Percentiles rank a stretch among this genome's conserved stretches.
Evolutionary conservation across 2,113 vertebrate species (phyloP).

Genomic region (Meriones unguiculatus): DNA sequence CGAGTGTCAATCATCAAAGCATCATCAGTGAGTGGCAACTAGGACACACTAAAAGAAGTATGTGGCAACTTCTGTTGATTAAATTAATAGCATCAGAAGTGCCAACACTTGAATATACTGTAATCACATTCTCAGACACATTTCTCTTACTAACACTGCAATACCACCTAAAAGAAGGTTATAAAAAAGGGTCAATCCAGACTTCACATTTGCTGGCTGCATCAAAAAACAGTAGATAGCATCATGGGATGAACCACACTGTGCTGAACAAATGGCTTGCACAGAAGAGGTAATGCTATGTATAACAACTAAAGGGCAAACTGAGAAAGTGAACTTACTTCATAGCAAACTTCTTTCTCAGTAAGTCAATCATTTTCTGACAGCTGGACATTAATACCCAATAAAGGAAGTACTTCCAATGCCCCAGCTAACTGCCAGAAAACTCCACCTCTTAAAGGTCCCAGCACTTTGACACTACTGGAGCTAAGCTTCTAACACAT

Average conservation of each 20-base stretch:
- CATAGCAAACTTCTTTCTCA: not conserved
- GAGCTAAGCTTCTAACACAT: not conserved
- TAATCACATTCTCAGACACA: not conserved
- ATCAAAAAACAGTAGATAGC: not conserved
- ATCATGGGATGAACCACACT: not conserved
- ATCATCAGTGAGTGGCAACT: not conserved
- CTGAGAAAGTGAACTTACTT: not conserved
- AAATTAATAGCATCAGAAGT: not conserved
- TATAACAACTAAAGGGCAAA: not conserved
- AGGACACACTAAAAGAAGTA: not conserved
- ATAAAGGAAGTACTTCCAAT: not conserved
- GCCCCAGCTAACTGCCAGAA: not conserved
- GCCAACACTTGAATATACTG: no score
- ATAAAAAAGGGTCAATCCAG: not conserved
- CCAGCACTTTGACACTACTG: not conserved
- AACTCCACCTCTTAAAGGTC: not conserved
- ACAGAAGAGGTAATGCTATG: not conserved
- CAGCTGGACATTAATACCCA: not conserved
- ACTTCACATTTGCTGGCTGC: not conserved
- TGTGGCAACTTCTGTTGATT: not conserved
- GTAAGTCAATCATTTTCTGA: not conserved
- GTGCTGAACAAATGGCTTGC: not conserved
- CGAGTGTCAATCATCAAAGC: not conserved
- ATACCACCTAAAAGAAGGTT: not conserved
- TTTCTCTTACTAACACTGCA: not conserved